phyloP scores from a whole-genome alignment of 2,888 invertebrate species.

The Cheiracanthium punctorium region DNA sequence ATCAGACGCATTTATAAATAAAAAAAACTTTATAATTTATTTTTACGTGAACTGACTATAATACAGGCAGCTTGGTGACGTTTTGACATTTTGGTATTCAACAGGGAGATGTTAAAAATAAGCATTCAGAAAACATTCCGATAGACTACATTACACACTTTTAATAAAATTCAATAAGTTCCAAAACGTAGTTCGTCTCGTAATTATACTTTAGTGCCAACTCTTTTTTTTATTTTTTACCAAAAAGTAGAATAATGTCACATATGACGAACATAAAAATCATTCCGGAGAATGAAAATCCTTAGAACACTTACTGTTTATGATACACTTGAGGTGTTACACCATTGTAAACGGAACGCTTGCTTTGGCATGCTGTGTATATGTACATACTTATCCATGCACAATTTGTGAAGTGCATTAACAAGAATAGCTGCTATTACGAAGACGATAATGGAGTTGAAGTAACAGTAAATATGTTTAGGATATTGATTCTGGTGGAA shows the following conservation, averaged over 20 bases:
- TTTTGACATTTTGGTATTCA: slow-evolving; percentile 35
- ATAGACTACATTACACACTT: not conserved
- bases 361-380: not conserved
- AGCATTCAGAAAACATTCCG: slow-evolving; percentile 13
- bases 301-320: not conserved
- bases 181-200: not conserved
- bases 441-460: not conserved
- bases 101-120: slow-evolving; percentile 36
- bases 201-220: too few relatives aligned
- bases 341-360: not conserved
- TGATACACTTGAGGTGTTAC: not conserved
- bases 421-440: not conserved
- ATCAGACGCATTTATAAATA: not conserved
- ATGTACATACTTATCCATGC: not conserved
- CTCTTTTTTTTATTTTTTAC: not conserved
- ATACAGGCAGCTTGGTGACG: slow-evolving; percentile 65
- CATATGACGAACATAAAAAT: not conserved
- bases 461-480: not conserved
- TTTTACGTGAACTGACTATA: slow-evolving; percentile 48
- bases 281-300: not conserved
- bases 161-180: not conserved
- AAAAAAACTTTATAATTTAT: slow-evolving; percentile 54
- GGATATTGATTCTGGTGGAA: not conserved
- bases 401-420: not conserved
- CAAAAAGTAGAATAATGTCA: not conserved